Base-by-base conservation (phyloP, 2,113 vertebrate species). In the Nerophis lumbriciformis region DNA sequence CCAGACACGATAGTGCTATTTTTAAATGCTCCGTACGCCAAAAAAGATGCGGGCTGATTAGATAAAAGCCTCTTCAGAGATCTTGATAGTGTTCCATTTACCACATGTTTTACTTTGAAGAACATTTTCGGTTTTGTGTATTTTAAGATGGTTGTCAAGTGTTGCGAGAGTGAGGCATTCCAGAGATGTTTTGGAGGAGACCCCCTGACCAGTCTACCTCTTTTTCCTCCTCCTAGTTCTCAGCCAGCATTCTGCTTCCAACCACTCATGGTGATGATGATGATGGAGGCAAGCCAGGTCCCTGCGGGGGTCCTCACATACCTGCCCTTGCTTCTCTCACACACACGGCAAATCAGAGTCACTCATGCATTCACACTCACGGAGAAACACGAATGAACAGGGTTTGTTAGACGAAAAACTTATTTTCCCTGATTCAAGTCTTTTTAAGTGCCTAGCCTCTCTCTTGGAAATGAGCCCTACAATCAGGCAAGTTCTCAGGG, bases 1-100 rank as follows among this genome's bases (percentile, higher is more conserved):
- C 63, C 69, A 76, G 68, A 65, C 12, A 65, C 78, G 65, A 63
- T 68, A 57, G 51, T 63, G 73, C 79, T 85, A 83, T 83, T 85
- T 87, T 80, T 85, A 82, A 66, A 57, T 62, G 38, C 69, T 48
- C 60, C 44, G 69, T 70, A 57, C n/a, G 38, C 63, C 68, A 59
- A 64, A 39, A 55, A 52, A 21, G 12, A 54, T 6, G 15, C 1
- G 15, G 15, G 6, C 15, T 15, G 36, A n/a, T 28, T 28, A 4
- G 2, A 28, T 3, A 28, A 81, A 76, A 76, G 71, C 56, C 68
- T 42, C 75, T 83, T 82, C 68, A 74, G 28, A 28, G 28, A 28
- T 78, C 58, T 76, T 37, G 39, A 56, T 53, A 19, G 54, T 12
- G 42, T 12, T 45, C 3, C 4, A 45, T 45, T 45, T 45, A 42